phyloP scores from a whole-genome alignment of 1,140 invertebrate species.

The Diorhabda carinulata region DNA sequence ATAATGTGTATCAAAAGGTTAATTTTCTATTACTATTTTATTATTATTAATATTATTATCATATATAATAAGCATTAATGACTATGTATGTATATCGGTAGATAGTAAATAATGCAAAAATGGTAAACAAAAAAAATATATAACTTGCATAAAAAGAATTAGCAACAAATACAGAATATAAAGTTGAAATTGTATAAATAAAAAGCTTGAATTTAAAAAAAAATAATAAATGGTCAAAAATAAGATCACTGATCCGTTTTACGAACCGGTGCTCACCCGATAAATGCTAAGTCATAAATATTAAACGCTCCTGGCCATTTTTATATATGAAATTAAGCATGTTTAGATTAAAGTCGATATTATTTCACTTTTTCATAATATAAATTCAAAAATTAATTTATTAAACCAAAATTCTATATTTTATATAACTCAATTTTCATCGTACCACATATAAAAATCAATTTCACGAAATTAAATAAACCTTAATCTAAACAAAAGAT shows the following conservation, averaged over 20 bases:
- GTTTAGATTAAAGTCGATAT: neutral
- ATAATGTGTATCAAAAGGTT: constrained; percentile 31
- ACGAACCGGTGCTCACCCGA: no score
- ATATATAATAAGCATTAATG: no score
- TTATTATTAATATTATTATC: neutral
- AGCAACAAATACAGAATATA: neutral
- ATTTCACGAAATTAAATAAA: constrained; percentile 3
- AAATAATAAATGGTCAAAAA: no score
- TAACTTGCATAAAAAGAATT: neutral
- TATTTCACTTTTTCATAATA: no score
- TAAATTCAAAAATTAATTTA: no score
- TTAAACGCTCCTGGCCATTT: constrained; percentile 15
- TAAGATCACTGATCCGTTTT: no score
- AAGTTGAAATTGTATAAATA: constrained; percentile 16
- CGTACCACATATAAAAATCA: no score
- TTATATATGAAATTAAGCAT: neutral
- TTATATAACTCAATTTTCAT: no score
- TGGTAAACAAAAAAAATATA: neutral
- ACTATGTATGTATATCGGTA: neutral
- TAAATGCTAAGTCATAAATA: neutral
- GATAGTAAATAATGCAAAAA: constrained; percentile 2
- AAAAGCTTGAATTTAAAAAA: constrained; percentile 4
- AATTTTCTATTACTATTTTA: constrained; percentile 23
- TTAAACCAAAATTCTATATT: no score
- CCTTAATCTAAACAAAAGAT: constrained; percentile 19